Base-by-base conservation (phyloP, 2,113 vertebrate genomes). In the Uria lomvia region DNA sequence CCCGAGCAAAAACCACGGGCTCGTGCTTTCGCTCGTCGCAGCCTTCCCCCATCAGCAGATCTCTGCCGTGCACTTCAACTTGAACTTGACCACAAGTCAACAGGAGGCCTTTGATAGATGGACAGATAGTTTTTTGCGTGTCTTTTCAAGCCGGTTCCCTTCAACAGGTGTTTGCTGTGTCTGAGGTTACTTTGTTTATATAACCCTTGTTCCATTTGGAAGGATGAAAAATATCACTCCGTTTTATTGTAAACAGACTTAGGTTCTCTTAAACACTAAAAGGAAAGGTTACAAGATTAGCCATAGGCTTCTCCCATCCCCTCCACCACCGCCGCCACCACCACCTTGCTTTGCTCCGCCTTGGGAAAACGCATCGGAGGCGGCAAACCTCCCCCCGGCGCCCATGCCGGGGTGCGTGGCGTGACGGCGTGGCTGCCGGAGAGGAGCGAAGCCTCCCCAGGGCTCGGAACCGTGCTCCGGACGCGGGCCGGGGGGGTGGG, bases 101-200 rank as follows among this genome's bases (percentile, higher is more conserved):
- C 65, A 17, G 74, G 75, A 75, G 91, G 94, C 86, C 91, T 43
- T 86, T 85, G 95, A 55, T 40, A 27, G 96, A 92, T 22, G 42
- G 86, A 56, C 77, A 29, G 45, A 73, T 42, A 55, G 73, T 8
- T 79, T 74, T 82, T 82, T 75, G 67, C 50, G 3, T 90, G 88
- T 93, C 97, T 93, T 91, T 55, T 58, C 90, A 78, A 85, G 89
- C 92, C 71, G 5, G 65, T 90, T 96, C 97, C 96, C 95, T 94
- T 94, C 97, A 97, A 91, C 99, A 99, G 98, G 99, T 99, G 99
- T 99, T 99, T 98, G 98, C 98, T 98, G 98, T 98, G 98, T 98
- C 98, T 97, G 94, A 97, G 98, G 98, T 95, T 98, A 97, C 98
- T 98, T 96, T 99, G 98, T 98, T 99, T 98, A 99, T 94, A 97